Evolutionary conservation across 2,113 vertebrate species (phyloP).

Genomic region (Apteryx owenii): DNA sequence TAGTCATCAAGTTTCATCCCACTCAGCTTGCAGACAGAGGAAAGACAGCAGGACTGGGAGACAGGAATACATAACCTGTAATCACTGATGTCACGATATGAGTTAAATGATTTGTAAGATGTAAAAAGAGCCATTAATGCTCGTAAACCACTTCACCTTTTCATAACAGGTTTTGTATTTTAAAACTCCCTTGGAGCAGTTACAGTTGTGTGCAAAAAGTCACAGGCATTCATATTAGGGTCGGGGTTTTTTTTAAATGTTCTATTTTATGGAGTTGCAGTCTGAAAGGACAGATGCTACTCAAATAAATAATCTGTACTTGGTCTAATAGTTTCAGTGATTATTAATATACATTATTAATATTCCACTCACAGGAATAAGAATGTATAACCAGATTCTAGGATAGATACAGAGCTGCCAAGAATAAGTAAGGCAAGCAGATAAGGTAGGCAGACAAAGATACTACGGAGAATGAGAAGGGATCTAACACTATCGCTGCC

Average conservation of each 20-base stretch:
- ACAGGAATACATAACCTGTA: not conserved
- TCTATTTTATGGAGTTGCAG: not conserved
- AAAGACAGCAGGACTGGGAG: not conserved
- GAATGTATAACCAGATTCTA: conserved; percentile 9
- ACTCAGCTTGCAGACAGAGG: not conserved
- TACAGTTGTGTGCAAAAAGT: not conserved
- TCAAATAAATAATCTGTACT: not conserved
- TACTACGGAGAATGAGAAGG: not conserved
- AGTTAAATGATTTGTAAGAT: not conserved
- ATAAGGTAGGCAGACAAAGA: conserved; percentile 33
- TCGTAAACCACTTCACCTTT: not conserved
- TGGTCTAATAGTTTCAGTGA: not conserved
- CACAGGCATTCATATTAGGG: not conserved
- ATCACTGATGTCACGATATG: not conserved
- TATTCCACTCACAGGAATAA: not conserved
- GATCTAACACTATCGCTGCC: not conserved
- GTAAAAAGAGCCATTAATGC: not conserved
- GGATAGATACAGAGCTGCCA: conserved; percentile 23
- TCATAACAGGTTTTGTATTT: not conserved
- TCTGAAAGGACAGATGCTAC: not conserved
- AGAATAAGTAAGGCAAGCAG: conserved; percentile 49
- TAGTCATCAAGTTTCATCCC: not conserved
- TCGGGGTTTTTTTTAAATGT: not conserved
- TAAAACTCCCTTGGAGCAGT: not conserved
- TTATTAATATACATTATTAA: conserved; percentile 9